phyloP scores from a whole-genome alignment of 2,113 vertebrate species.

The human region GRCh38 chr15:94427501-94428000 shows the following conservation, averaged over 20 bases:
- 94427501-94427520: too few species aligned
- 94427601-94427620: too few species aligned
- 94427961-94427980: neutral
- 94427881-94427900: neutral
- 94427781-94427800: neutral
- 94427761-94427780: neutral
- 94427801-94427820: neutral
- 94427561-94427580: too few species aligned
- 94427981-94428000: neutral
- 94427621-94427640: too few species aligned
- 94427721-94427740: neutral
- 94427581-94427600: too few species aligned
- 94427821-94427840: neutral
- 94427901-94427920: neutral
- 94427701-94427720: neutral
- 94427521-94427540: too few species aligned
- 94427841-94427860: neutral
- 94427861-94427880: neutral
- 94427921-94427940: neutral
- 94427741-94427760: neutral
- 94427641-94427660: too few species aligned
- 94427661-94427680: too few species aligned
- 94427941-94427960: neutral
- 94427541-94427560: too few species aligned
- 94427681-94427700: neutral